These are phyloP conservation scores for Junonia oenone DNA, from an alignment of 2,888 invertebrate species.

Conservation along the genomic window DNA sequence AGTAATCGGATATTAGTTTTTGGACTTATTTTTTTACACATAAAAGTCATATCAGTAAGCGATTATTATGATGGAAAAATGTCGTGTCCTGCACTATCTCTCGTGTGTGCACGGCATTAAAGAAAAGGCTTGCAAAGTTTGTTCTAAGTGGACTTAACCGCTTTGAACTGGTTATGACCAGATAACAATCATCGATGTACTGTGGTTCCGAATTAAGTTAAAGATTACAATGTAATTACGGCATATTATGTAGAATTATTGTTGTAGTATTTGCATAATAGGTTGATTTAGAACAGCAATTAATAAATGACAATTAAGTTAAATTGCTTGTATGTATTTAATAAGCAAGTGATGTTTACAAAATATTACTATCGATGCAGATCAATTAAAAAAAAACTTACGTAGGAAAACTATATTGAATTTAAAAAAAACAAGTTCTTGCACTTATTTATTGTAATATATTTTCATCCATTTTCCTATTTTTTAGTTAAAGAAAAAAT, in stretches of 20 bases:
- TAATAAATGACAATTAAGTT: not conserved
- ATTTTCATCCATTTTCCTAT: too few relatives aligned
- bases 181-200: not conserved
- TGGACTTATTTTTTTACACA: too few relatives aligned
- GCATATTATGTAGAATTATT: not conserved
- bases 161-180: not conserved
- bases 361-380: not conserved
- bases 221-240: not conserved
- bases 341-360: not conserved
- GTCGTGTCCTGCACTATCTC: too few relatives aligned
- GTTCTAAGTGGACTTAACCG: not conserved
- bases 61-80: too few relatives aligned
- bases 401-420: too few relatives aligned
- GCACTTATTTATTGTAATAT: too few relatives aligned
- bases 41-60: too few relatives aligned
- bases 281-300: not conserved
- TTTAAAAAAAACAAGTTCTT: too few relatives aligned
- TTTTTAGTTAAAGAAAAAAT: too few relatives aligned
- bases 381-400: too few relatives aligned
- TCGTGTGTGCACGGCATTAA: too few relatives aligned
- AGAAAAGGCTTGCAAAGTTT: not conserved
- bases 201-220: not conserved
- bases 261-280: not conserved
- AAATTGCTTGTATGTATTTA: not conserved
- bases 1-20: too few relatives aligned